Evolutionary conservation across 1,140 invertebrate genomes (phyloP), one percentile per base, ranked within the genome.

Genomic region (Cryptotermes secundus): DNA sequence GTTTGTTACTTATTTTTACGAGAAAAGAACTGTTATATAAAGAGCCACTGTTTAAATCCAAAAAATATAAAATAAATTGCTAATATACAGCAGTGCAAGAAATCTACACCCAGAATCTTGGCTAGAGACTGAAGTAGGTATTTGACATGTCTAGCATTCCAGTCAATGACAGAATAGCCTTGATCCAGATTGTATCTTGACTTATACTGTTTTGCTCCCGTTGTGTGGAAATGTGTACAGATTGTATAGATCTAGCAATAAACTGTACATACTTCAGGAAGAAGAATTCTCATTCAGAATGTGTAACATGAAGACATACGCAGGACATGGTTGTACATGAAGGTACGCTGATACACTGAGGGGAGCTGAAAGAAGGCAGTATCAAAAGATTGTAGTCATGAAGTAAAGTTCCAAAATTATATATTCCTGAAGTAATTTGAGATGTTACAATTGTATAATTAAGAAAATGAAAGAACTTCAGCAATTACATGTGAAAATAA

Each of bases 171-270:
- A 42, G n/a, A 65, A 79, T 22, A 65, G 38, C 79, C 80, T 82
- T 34, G 35, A 81, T 35, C 79, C 84, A 35, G 34, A 36, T 81
- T 84, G 84, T 84, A 84, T 84, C 84, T 53, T 81, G 42, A 82
- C 19, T 83, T 36, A 42, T 49, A 72, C 53, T 84, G 79, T 84
- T 84, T 59, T 81, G 53, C 84, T 84, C 80, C 80, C 79, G 38
- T 84, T 84, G 79, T 80, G 79, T 65, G 80, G 84, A 81, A 81
- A 38, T 84, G 65, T 84, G 84, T 84, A 84, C 84, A 84, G 84
- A 81, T 81, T 84, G 84, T 84, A 84, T 84, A 84, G 45, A 84
- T 34, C 42, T 81, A 84, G 84, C 84, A 84, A 84, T 84, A 84
- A 84, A 84, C 84, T 84, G 84, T 84, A 84, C 79, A 84, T 84